These are phyloP conservation scores for Drosophila bunnanda DNA, from an alignment of 2,888 invertebrate genomes.

Conservation along the genomic window DNA sequence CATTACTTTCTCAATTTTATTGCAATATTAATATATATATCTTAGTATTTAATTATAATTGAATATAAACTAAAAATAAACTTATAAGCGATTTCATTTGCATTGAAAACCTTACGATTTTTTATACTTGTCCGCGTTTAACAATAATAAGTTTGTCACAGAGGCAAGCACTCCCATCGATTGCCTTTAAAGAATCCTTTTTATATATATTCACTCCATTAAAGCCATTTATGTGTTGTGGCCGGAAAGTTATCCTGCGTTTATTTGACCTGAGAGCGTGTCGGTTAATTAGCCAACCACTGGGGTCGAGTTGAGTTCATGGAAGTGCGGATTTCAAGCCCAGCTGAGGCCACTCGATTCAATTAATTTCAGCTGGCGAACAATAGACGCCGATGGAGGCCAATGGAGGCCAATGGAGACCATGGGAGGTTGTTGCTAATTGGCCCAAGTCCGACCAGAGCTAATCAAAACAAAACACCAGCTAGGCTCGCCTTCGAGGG, in stretches of 20 bases:
- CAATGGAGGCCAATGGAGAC: slow-evolving; percentile 20
- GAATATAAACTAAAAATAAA: not conserved
- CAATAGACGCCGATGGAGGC: slow-evolving; percentile 65
- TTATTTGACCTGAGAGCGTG: slow-evolving; percentile 34
- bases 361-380: slow-evolving; percentile 74
- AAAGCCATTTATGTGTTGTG: slow-evolving; percentile 9
- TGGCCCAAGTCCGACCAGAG: slow-evolving; percentile 63
- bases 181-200: not conserved
- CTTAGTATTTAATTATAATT: not conserved
- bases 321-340: slow-evolving; percentile 58
- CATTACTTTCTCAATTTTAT: not conserved
- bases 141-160: not conserved
- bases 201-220: not conserved
- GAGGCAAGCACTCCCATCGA: not conserved
- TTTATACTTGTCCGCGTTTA: not conserved
- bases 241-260: slow-evolving; percentile 5
- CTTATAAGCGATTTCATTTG: not conserved
- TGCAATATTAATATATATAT: not conserved
- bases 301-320: slow-evolving; percentile 32
- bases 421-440: slow-evolving; percentile 50
- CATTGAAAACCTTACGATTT: not conserved
- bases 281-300: slow-evolving; percentile 36
- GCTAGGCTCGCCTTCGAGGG: slow-evolving; percentile 56
- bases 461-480: slow-evolving; percentile 70
- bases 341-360: slow-evolving; percentile 76